These are phyloP conservation scores for Caenorhabditis wallacei DNA, from an alignment of 2,888 invertebrate genomes.

Conservation along the genomic window DNA sequence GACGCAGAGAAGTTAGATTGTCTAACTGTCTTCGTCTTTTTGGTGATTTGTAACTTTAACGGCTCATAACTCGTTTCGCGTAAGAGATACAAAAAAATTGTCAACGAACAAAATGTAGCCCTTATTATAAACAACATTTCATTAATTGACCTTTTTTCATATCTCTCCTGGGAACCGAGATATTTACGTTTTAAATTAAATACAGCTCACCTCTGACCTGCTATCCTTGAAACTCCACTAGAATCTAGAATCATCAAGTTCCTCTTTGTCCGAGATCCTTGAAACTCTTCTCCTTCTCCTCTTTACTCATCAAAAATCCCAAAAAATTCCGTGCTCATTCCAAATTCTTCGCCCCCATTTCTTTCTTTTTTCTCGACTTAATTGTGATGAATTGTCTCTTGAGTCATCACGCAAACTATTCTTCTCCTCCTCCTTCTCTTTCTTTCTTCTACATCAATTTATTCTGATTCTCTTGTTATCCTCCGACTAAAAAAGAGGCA, in stretches of 20 bases:
- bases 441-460: constrained; percentile 7
- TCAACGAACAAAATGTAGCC: too few species aligned
- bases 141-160: too few species aligned
- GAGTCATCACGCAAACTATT: constrained; percentile 44
- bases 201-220: too few species aligned
- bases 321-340: constrained; percentile 19
- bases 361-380: constrained; percentile 6
- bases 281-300: not conserved
- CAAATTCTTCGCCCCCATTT: constrained; percentile 10
- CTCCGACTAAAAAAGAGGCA: not conserved
- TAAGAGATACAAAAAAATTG: too few species aligned
- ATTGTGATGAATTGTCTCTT: constrained; percentile 41
- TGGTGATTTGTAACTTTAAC: too few species aligned
- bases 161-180: too few species aligned
- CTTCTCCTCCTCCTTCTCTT: not conserved
- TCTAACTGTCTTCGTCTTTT: too few species aligned
- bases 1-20: too few species aligned
- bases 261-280: not conserved
- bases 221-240: too few species aligned
- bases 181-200: too few species aligned
- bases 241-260: not conserved
- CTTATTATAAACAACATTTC: too few species aligned
- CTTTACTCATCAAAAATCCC: constrained; percentile 1
- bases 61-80: too few species aligned
- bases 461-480: not conserved